Evolutionary conservation across 2,888 invertebrate species (phyloP), one percentile per base, ranked within the genome.

Genomic region (Philopedon plagiatum): DNA sequence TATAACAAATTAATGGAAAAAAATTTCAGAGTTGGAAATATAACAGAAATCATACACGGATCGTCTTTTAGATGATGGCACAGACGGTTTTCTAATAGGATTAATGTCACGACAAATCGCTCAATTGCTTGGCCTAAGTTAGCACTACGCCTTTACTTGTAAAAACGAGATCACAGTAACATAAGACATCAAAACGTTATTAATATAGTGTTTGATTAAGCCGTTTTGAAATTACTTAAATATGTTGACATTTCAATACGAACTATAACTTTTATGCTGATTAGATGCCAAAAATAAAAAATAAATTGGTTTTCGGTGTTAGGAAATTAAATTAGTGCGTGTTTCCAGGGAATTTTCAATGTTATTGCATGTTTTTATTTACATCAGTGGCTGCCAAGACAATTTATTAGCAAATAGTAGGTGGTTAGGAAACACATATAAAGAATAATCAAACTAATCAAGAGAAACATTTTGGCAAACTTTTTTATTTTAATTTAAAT

Each of bases 221-320:
- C 23, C n/a, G n/a, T 46, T 46, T 46, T 23, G 11, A 46, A 46
- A 46, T 54, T 41, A 62, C 9, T 62, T 62, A 18, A 44, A 29
- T 19, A 13, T 46, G 29, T 41, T 37, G 54, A 64, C 64, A 51
- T 13, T 23, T 64, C 64, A 64, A 64, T 64, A 54, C 32, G 11
- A 37, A 34, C 39, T 21, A 64, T 64, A 49, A 54, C 32, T 64
- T 54, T 39, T 1, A 32, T 15, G 37, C 21, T 34, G 32, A 51
- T 21, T 32, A 32, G 21, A 9, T 37, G 64, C 64, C 54, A 54
- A 64, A 64, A 64, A 54, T 37, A 64, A 51, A 64, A 64, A 51
- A 49, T 64, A 39, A 51, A 46, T 46, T 64, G 37, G 54, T 21
- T 64, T 34, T 64, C 51, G 34, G 49, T 64, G 49, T 34, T 64